Percentiles rank a stretch among this genome's conserved stretches.
Evolutionary conservation across 2,113 vertebrate species (phyloP).

Genomic region (Entomyzon cyanotis): DNA sequence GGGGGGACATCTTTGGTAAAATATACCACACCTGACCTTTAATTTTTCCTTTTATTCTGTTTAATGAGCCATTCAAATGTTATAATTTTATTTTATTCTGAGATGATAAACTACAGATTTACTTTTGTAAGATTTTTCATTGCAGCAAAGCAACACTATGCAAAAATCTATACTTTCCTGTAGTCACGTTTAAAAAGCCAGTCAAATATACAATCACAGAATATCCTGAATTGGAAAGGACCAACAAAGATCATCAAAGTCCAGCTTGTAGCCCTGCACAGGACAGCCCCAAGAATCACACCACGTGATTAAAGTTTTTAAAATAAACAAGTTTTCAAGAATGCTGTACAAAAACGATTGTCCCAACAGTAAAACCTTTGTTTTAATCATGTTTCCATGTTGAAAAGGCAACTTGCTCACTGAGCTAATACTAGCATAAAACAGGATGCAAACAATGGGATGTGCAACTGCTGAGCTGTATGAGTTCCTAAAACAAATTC

Average conservation of each 20-base stretch:
- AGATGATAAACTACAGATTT: neutral
- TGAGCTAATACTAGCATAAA: neutral
- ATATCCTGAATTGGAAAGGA: neutral
- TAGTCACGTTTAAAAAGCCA: neutral
- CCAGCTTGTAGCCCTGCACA: neutral
- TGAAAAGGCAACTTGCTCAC: neutral
- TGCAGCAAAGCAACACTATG: neutral
- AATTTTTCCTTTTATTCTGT: neutral
- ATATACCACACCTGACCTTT: neutral
- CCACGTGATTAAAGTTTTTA: neutral
- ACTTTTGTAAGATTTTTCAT: neutral
- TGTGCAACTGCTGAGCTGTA: neutral
- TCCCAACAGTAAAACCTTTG: neutral
- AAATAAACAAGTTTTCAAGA: neutral
- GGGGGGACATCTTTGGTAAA: rapidly evolving
- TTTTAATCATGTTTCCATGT: neutral
- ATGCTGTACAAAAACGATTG: neutral
- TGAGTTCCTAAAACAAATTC: neutral
- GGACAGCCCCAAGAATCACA: neutral
- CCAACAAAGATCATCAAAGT: neutral
- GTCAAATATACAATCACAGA: neutral
- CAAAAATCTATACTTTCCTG: neutral
- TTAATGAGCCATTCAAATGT: neutral
- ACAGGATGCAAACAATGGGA: neutral
- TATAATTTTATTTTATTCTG: neutral